Evolutionary conservation across 2,888 invertebrate species (phyloP).

Genomic region (Microctonus aethiopoides): DNA sequence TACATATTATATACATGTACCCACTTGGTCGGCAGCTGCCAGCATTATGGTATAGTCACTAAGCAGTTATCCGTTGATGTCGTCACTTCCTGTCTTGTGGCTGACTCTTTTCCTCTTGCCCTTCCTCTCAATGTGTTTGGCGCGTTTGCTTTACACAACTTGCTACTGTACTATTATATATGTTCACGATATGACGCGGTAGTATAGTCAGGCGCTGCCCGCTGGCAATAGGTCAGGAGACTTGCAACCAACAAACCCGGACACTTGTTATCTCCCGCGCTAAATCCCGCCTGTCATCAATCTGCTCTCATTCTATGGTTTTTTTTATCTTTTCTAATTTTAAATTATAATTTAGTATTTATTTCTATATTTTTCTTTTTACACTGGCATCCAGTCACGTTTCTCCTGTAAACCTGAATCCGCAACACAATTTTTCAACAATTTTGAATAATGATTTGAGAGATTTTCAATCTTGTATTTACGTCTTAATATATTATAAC

Average conservation of each 20-base stretch:
- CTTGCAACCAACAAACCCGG: constrained; percentile 12
- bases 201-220: constrained; percentile 15
- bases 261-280: constrained; percentile 13
- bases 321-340: constrained; percentile 10
- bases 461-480: neutral
- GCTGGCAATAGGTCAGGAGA: constrained; percentile 40
- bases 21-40: constrained; percentile 61
- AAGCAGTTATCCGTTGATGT: constrained; percentile 49
- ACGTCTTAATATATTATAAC: too few species aligned
- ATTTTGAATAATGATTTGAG: neutral
- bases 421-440: neutral
- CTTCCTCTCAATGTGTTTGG: constrained; percentile 7
- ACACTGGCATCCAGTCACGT: neutral
- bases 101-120: constrained; percentile 37
- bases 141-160: constrained; percentile 20
- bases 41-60: constrained; percentile 38
- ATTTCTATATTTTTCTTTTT: neutral
- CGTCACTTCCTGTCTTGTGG: constrained; percentile 58
- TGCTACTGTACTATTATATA: constrained; percentile 26
- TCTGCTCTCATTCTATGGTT: neutral
- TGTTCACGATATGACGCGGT: neutral
- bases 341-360: constrained; percentile 4
- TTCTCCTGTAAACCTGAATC: neutral
- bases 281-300: constrained; percentile 16
- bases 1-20: neutral